These are phyloP conservation scores for Rhinolophus ferrumequinum DNA, from an alignment of 2,113 vertebrate species.

Conservation along the genomic window DNA sequence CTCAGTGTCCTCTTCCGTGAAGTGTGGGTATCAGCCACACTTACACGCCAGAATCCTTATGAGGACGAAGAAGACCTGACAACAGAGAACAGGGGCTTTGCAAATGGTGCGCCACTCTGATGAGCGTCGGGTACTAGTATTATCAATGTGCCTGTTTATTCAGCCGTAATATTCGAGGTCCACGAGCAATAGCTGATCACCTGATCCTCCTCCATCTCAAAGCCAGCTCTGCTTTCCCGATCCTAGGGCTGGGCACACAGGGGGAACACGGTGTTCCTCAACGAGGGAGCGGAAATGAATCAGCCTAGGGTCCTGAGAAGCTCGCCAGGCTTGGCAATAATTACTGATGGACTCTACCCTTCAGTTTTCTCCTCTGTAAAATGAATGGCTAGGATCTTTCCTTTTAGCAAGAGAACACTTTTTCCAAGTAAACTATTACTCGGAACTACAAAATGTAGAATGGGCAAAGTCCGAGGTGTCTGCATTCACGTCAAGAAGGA, in stretches of 20 bases:
- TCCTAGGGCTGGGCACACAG: not conserved
- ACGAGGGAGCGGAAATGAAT: not conserved
- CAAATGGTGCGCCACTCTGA: rapidly evolving
- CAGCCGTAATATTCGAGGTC: rapidly evolving
- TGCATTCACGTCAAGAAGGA: not conserved
- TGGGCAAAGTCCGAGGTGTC: not conserved
- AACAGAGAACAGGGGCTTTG: not conserved
- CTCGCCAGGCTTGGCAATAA: rapidly evolving
- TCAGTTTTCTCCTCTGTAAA: not conserved
- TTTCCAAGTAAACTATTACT: not conserved
- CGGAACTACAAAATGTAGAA: not conserved
- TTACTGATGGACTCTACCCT: not conserved
- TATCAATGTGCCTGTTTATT: not conserved
- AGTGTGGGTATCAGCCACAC: not conserved
- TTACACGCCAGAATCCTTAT: not conserved
- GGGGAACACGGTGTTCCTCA: not conserved
- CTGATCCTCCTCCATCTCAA: not conserved
- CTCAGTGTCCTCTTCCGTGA: not conserved
- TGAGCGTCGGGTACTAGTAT: rapidly evolving
- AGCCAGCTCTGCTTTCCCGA: not conserved
- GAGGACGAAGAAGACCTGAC: not conserved
- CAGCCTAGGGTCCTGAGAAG: not conserved
- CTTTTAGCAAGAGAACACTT: not conserved
- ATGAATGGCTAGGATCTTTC: not conserved
- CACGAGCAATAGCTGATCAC: rapidly evolving